phyloP scores from a whole-genome alignment of 2,797 vertebrate species.

The Coracias cyanogaster region DNA sequence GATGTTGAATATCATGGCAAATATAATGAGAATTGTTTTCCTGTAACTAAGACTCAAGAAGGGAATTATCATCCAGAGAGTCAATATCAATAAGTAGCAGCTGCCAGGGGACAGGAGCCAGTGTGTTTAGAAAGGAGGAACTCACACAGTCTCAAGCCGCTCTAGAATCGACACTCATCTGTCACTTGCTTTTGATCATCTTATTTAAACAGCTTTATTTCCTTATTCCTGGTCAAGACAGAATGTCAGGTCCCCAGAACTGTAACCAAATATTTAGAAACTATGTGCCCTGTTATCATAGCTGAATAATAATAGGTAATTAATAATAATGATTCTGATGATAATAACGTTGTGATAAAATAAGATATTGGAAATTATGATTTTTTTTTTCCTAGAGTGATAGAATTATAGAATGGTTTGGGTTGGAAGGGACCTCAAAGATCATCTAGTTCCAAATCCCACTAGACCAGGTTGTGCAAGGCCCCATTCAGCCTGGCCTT shows the following conservation, averaged over 20 bases:
- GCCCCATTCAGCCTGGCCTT: no score
- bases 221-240: background rate
- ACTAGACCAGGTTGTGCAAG: no score
- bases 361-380: background rate
- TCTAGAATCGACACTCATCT: background rate
- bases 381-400: background rate
- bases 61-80: background rate
- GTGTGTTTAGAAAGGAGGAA: background rate
- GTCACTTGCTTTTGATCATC: rapidly evolving
- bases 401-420: no score
- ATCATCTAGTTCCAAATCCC: no score
- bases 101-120: background rate
- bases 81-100: background rate
- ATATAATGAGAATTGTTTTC: background rate
- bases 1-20: background rate
- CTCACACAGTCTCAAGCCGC: rapidly evolving
- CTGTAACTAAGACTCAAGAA: background rate
- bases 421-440: no score
- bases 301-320: background rate
- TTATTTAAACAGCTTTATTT: background rate
- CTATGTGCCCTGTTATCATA: background rate
- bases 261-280: background rate
- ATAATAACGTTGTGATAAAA: background rate
- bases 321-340: background rate
- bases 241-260: background rate